phyloP scores from a whole-genome alignment of 2,888 invertebrate species.

The Agrochola lychnidis region DNA sequence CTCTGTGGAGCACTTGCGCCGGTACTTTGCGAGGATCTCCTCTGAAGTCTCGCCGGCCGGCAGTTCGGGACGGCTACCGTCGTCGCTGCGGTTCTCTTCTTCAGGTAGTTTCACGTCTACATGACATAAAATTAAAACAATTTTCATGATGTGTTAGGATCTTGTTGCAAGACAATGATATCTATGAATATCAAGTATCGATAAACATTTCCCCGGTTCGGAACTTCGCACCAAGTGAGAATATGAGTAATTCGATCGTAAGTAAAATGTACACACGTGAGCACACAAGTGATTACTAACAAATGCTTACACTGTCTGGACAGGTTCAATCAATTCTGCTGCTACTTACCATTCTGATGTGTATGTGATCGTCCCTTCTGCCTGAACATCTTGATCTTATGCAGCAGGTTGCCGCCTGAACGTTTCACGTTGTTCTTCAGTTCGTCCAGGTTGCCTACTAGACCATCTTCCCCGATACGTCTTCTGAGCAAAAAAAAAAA shows the following conservation, averaged over 20 bases:
- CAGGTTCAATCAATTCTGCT: not conserved
- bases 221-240: too few species aligned
- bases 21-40: conserved; percentile 98
- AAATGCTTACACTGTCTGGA: too few species aligned
- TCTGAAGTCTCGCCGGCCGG: conserved; percentile 93
- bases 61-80: conserved; percentile 74
- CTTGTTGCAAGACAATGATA: too few species aligned
- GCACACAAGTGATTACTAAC: too few species aligned
- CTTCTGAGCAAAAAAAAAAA: conserved; percentile 68
- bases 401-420: conserved; percentile 87
- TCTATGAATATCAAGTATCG: too few species aligned
- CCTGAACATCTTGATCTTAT: conserved; percentile 89
- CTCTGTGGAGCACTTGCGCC: conserved; percentile 92
- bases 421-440: conserved; percentile 88
- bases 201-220: too few species aligned
- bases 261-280: too few species aligned
- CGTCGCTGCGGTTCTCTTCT: conserved; percentile 80
- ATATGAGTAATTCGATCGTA: too few species aligned
- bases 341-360: conserved; percentile 77
- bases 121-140: not conserved
- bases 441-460: conserved; percentile 85
- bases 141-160: too few species aligned
- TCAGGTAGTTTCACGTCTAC: conserved; percentile 81
- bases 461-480: conserved; percentile 82
- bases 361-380: conserved; percentile 85